Evolutionary conservation across 2,888 invertebrate genomes (phyloP), one percentile per base, ranked within the genome.

Genomic region (Seladonia tumulorum): DNA sequence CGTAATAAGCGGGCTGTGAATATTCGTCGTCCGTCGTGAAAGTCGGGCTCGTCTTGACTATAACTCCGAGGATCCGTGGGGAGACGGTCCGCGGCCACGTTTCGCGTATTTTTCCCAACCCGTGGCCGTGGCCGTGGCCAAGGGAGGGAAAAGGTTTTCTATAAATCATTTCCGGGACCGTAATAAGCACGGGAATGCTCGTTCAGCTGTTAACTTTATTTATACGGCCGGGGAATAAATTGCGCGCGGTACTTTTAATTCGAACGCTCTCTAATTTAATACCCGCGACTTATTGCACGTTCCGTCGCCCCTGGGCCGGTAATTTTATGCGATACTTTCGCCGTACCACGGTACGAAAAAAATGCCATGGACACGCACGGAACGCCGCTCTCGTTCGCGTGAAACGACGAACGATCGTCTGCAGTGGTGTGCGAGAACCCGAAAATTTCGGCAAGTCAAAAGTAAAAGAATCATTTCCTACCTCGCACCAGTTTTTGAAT

Each of bases 221-320:
- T 92, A 89, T 89, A 87, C 70, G 76, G 2, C 76, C 29, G 71
- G 49, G 75, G 81, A 70, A 57, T 83, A 82, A 88, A 81, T 83
- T 57, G 57, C 79, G 82, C 78, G 73, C 79, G 76, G 47, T 25
- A 74, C 76, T 91, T 92, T 92, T 92, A 92, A 93, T 92, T 89
- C 87, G 88, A 91, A 88, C 80, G 68, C 79, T 87, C 83, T 89
- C 91, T 90, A 89, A 92, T 92, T 92, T 91, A 90, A 88, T 90
- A 86, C 87, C 66, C 73, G 35, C 78, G 81, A 75, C 76, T 85
- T 80, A 75, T 83, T 80, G 70, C 77, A 74, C 22, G 73, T 25
- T 49, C 53, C 57, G 39, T 25, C 66, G 18, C 22, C 39, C n/a
- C 57, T 47, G 53, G 10, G 63, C 76, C 35, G 10, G 16, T 53